Evolutionary conservation across 2,888 invertebrate species (phyloP).

Genomic region (Hybos culiciformis): DNA sequence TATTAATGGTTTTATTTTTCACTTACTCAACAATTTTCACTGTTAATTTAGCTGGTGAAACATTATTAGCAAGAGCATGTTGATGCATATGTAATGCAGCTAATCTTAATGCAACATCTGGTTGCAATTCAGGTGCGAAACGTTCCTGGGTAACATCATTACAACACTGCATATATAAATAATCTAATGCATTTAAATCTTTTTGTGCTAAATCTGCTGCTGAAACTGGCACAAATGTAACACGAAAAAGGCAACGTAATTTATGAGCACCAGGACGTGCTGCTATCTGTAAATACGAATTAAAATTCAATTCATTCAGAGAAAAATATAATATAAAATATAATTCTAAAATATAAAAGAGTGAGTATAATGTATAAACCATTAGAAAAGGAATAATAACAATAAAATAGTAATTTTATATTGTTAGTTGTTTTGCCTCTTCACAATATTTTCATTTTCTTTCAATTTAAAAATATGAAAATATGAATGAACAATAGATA

Average conservation of each 20-base stretch:
- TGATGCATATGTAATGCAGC: slow-evolving; percentile 87
- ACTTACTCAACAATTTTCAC: slow-evolving; percentile 80
- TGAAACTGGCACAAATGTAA: slow-evolving; percentile 78
- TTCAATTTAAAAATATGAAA: too few species aligned
- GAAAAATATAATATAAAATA: background rate
- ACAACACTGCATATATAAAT: slow-evolving; percentile 80
- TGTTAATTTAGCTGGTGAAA: slow-evolving; percentile 63
- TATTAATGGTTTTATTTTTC: too few species aligned
- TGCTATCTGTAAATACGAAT: slow-evolving; percentile 52
- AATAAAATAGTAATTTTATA: too few species aligned
- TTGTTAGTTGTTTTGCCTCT: too few species aligned
- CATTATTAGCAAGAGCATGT: slow-evolving; percentile 69
- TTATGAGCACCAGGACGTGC: slow-evolving; percentile 82
- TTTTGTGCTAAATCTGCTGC: slow-evolving; percentile 69
- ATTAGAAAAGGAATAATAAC: too few species aligned
- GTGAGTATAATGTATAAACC: too few species aligned
- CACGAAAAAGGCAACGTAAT: slow-evolving; percentile 74
- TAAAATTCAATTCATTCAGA: background rate
- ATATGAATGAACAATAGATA: too few species aligned
- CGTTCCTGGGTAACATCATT: slow-evolving; percentile 87
- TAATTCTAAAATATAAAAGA: too few species aligned
- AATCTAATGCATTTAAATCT: slow-evolving; percentile 77
- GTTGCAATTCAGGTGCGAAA: slow-evolving; percentile 77
- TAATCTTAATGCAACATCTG: slow-evolving; percentile 72
- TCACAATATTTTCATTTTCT: too few species aligned